Evolutionary conservation across 64 coral and sea anemone genomes (phyloP), one percentile per base, ranked within the genome.

Genomic region (Orbicella faveolata): DNA sequence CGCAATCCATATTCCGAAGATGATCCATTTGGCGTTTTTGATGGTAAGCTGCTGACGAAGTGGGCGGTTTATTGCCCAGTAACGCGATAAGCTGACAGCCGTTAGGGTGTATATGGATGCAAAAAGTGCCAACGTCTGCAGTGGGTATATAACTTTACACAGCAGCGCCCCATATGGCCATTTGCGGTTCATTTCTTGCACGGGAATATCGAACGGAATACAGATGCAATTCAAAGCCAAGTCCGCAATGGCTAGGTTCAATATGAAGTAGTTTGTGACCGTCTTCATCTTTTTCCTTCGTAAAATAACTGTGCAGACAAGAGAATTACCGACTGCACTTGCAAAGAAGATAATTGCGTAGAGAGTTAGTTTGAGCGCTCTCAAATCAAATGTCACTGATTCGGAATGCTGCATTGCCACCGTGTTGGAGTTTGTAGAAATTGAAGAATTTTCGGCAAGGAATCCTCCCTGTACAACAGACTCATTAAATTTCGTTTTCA

Each of bases 281-380:
- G 93, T 95, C 77, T 95, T 95, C 84, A 91, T 87, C 75, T 95
- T 95, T 85, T 91, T 91, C 9, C 93, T 66, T 87, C 93, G 88
- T 19, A 90, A 52, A 23, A 95, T 87, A 36, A 95, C 88, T 5
- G 34, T 72, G 75, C 93, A 95, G 26, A 95, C 93, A 9, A 95
- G 18, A 7, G 83, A 87, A 73, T 95, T 95, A 14, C 93, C 93
- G 25, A 90, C 39, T 35, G 78, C 77, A 37, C 93, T 95, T 9
- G 88, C 80, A 0, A 95, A 21, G 37, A 95, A 95, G 73, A 95
- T 95, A 68, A 83, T 26, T 0, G 33, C 64, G 44, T 95, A 95
- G 9, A 95, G 76, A 26, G 77, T 70, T 5, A 92, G 74, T 54
- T 79, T 92, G 0, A 92, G 9, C 1, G 6, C 65, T 44, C 64